Evolutionary conservation across 2,888 invertebrate species (phyloP).

Genomic region (Eilema griseolum): DNA sequence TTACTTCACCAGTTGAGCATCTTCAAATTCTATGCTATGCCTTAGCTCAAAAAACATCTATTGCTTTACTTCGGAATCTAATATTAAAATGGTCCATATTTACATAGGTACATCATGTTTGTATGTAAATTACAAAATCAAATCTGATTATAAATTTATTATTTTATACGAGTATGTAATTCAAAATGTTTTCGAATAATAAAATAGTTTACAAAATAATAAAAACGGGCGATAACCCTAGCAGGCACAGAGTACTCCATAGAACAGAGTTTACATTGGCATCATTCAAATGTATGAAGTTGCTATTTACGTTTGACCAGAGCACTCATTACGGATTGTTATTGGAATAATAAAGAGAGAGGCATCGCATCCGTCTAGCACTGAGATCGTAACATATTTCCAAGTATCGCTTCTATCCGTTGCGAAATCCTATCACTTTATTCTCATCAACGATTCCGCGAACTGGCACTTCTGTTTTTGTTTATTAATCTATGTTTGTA

Average conservation of each 20-base stretch:
- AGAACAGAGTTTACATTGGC: constrained; percentile 83
- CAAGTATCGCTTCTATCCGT: constrained; percentile 73
- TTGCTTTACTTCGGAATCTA: too few relatives aligned
- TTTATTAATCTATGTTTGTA: constrained; percentile 82
- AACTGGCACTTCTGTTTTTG: constrained; percentile 83
- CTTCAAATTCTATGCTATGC: neutral
- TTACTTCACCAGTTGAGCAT: neutral
- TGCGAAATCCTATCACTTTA: constrained; percentile 83
- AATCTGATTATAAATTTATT: neutral
- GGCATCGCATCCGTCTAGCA: constrained; percentile 79
- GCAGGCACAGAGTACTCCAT: constrained; percentile 70
- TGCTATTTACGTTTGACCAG: constrained; percentile 86
- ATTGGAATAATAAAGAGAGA: constrained; percentile 86
- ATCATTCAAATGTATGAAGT: constrained; percentile 86
- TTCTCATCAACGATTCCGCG: constrained; percentile 75
- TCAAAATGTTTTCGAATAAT: constrained; percentile 20
- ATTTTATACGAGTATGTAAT: constrained; percentile 3
- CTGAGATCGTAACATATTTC: constrained; percentile 79
- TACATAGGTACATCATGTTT: neutral
- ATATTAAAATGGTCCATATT: neutral
- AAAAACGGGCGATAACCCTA: constrained; percentile 67
- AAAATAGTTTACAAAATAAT: constrained; percentile 25
- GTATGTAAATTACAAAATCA: neutral
- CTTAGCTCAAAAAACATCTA: neutral
- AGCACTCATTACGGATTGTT: constrained; percentile 87